phyloP scores from a whole-genome alignment of 2,113 vertebrate species.

The Microcebus ravelobensis region DNA sequence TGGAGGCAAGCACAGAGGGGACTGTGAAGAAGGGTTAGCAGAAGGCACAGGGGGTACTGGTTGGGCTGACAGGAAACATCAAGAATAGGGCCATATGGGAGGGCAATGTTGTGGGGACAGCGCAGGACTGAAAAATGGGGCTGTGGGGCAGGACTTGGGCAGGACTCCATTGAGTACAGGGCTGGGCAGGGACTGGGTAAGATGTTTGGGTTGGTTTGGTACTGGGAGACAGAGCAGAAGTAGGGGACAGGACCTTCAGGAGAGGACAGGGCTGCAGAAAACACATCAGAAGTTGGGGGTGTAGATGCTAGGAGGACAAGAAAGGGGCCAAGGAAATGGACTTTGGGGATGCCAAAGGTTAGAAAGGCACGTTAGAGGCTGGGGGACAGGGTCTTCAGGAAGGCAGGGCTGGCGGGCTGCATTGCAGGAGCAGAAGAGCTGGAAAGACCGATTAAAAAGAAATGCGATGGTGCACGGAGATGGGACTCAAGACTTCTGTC shows the following conservation, averaged over 20 bases:
- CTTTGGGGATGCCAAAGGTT: background rate
- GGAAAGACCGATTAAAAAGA: background rate
- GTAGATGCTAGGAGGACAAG: background rate
- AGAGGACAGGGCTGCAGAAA: background rate
- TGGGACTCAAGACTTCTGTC: constrained; percentile 6
- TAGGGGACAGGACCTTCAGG: background rate
- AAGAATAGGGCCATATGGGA: background rate
- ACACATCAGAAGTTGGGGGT: background rate
- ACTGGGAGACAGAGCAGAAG: background rate
- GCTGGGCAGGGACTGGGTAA: background rate
- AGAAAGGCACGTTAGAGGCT: background rate
- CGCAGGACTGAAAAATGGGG: background rate
- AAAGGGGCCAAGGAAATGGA: background rate
- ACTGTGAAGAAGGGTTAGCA: background rate
- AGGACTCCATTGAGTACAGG: background rate
- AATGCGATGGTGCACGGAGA: background rate
- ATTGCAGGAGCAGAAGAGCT: background rate
- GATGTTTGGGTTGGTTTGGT: background rate
- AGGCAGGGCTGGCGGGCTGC: background rate
- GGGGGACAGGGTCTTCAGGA: background rate
- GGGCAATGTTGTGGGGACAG: background rate
- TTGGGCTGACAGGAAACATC: background rate
- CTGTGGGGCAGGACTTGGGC: background rate
- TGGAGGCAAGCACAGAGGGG: background rate
- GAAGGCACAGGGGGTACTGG: background rate